Conservation (phyloP, 2,888 invertebrate species). For the Sabellastarte sp. region DNA sequence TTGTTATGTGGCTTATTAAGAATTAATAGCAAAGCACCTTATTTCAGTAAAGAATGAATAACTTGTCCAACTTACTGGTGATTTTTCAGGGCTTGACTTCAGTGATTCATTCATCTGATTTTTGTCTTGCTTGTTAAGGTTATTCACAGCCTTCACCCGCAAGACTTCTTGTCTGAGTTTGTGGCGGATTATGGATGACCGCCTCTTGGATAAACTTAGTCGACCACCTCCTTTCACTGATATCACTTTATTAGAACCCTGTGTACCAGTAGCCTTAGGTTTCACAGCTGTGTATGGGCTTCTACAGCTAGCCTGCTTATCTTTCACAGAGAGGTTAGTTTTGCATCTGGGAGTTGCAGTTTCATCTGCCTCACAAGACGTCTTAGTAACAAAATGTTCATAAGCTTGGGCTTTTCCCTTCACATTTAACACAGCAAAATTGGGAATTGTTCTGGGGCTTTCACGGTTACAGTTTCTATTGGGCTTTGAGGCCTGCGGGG, state of each 20-base stretch:
- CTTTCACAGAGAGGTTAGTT: not conserved
- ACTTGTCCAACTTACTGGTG: not conserved
- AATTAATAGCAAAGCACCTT: too few species aligned
- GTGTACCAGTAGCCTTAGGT: too few species aligned
- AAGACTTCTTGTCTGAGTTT: not conserved
- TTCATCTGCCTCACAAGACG: not conserved
- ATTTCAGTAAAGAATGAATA: too few species aligned
- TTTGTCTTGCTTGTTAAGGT: not conserved
- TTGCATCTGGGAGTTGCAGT: not conserved
- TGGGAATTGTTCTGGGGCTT: conserved; percentile 11
- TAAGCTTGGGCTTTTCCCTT: conserved; percentile 11
- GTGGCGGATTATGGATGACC: not conserved
- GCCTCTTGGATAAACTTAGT: not conserved
- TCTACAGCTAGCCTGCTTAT: not conserved
- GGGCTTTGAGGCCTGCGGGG: not conserved
- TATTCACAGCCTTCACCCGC: too few species aligned
- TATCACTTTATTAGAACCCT: not conserved
- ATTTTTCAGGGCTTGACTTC: not conserved
- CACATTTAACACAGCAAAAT: conserved; percentile 8
- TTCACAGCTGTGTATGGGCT: too few species aligned
- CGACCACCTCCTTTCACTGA: not conserved
- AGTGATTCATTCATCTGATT: not conserved
- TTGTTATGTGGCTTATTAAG: too few species aligned
- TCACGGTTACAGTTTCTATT: too few species aligned
- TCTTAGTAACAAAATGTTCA: conserved; percentile 5